These are phyloP conservation scores for Dicerorhinus sumatrensis DNA, from an alignment of 2,113 vertebrate genomes.

Conservation along the genomic window DNA sequence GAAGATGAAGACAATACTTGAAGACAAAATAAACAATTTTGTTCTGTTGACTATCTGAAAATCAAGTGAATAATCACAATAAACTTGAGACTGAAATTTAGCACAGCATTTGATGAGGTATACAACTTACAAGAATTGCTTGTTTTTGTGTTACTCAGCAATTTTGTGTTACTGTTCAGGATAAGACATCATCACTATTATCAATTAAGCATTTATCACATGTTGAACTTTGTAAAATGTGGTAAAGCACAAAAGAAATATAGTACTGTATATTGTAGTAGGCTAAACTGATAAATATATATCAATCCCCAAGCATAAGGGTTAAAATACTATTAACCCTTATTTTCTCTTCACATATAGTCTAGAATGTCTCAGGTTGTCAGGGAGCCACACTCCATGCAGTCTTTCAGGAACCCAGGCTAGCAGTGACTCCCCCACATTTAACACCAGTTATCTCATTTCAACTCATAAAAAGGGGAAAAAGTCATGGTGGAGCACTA, in stretches of 20 bases:
- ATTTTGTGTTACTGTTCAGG: not conserved
- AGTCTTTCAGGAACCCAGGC: not conserved
- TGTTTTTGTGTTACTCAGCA: not conserved
- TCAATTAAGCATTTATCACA: not conserved
- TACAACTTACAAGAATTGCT: not conserved
- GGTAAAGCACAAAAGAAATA: not conserved
- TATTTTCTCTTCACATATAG: not conserved
- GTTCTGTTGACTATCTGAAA: not conserved
- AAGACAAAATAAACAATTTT: too few species aligned
- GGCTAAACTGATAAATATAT: not conserved
- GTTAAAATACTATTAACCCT: not conserved
- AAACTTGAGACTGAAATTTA: not conserved
- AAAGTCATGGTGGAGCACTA: not conserved
- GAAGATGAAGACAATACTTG: not conserved
- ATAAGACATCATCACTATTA: not conserved
- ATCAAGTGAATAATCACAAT: conserved; percentile 15
- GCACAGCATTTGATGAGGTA: not conserved
- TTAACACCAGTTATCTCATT: not conserved
- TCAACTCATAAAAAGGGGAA: not conserved
- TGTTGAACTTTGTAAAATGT: not conserved
- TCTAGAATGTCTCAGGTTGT: not conserved
- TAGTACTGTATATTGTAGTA: not conserved
- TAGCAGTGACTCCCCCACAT: not conserved
- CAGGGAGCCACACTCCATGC: not conserved
- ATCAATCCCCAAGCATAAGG: not conserved